Evolutionary conservation across 2,113 vertebrate genomes (phyloP).

Genomic region (Illadopsis cleaveri): DNA sequence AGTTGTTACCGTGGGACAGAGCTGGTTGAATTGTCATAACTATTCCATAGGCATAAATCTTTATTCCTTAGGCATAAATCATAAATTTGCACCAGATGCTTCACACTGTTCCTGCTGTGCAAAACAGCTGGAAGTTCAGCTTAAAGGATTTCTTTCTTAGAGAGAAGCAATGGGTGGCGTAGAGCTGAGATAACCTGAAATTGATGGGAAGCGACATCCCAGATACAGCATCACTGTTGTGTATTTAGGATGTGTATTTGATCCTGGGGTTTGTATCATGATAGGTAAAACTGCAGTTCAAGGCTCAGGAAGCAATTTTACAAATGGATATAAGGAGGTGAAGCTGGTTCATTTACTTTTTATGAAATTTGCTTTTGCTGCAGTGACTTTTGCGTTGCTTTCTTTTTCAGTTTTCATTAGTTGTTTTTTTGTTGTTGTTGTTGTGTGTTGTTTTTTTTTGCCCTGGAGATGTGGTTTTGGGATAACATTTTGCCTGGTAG

Average conservation of each 20-base stretch:
- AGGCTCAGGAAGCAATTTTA: fast-evolving
- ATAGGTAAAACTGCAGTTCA: background rate
- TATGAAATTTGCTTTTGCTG: background rate
- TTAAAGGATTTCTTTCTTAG: background rate
- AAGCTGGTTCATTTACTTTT: background rate
- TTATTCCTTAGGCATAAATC: background rate
- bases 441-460: background rate
- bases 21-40: background rate
- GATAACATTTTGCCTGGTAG: background rate
- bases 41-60: background rate
- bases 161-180: background rate
- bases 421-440: background rate
- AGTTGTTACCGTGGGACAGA: background rate
- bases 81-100: slow-evolving; percentile 19
- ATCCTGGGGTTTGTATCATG: background rate
- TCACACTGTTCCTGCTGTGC: background rate
- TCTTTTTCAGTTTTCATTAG: background rate
- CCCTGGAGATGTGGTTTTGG: background rate
- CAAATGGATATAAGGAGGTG: background rate
- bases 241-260: background rate
- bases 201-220: background rate
- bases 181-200: background rate
- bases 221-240: background rate
- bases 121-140: slow-evolving; percentile 29
- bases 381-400: background rate